Conservation (phyloP, 2,113 vertebrate genomes). For the Mobula birostris region DNA sequence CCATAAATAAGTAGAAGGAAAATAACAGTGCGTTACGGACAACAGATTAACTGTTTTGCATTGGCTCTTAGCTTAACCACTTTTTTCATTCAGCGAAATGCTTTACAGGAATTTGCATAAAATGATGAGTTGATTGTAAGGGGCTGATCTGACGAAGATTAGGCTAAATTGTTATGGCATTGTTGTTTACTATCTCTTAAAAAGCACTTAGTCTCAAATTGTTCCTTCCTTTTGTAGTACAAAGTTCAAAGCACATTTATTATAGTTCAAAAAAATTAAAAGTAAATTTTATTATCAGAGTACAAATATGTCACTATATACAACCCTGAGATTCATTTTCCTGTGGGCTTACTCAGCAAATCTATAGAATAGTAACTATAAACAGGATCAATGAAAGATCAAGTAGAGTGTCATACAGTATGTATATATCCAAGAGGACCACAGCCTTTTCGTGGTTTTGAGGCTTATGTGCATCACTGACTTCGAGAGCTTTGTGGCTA, state of each 20-base stretch:
- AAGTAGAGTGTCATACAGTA: too few species aligned
- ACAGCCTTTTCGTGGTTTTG: too few species aligned
- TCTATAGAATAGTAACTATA: too few species aligned
- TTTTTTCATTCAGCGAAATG: neutral
- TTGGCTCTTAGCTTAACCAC: neutral
- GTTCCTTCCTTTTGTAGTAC: neutral
- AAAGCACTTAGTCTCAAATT: slow-evolving; percentile 1
- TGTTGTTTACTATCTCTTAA: neutral
- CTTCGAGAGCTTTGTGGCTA: too few species aligned
- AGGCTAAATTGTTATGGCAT: neutral
- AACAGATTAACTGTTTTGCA: neutral
- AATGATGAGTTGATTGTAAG: neutral
- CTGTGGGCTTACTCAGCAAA: too few species aligned
- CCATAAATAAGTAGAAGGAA: neutral
- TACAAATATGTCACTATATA: too few species aligned
- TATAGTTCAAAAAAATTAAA: too few species aligned
- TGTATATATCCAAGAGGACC: too few species aligned
- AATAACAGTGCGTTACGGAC: neutral
- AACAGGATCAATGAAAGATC: too few species aligned
- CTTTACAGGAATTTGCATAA: neutral
- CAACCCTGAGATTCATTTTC: too few species aligned
- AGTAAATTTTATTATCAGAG: too few species aligned
- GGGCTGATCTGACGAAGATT: neutral
- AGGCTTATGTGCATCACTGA: too few species aligned
- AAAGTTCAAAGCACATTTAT: neutral